These are phyloP conservation scores for Drosophila nigromelanica DNA, from an alignment of 1,140 invertebrate genomes.

Conservation along the genomic window DNA sequence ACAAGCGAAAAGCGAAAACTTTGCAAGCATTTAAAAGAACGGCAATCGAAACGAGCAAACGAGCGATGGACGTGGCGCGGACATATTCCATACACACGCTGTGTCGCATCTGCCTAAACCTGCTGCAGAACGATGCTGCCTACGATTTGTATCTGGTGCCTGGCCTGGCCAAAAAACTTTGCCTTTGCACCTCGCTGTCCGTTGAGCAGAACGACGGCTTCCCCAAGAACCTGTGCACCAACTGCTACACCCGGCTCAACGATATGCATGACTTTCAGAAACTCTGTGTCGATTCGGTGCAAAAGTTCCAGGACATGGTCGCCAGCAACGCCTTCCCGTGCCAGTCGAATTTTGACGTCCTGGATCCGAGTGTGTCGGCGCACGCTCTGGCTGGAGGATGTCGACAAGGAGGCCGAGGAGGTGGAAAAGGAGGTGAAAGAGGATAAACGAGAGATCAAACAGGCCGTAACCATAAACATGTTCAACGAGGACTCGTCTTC, in stretches of 20 bases:
- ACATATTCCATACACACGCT: constrained; percentile 75
- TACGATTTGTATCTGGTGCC: constrained; percentile 78
- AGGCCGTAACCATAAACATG: constrained; percentile 34
- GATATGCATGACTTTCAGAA: constrained; percentile 79
- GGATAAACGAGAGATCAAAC: constrained; percentile 31
- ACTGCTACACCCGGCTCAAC: constrained; percentile 69
- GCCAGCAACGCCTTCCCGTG: constrained; percentile 68
- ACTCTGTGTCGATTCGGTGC: constrained; percentile 73
- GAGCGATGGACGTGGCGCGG: constrained; percentile 64
- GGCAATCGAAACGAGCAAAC: constrained; percentile 16
- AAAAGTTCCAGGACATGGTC: constrained; percentile 77
- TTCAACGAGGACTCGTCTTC: constrained; percentile 60
- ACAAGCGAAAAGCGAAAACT: constrained; percentile 36
- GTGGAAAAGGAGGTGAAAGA: constrained; percentile 56
- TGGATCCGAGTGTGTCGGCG: constrained; percentile 52
- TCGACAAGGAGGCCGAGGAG: constrained; percentile 76
- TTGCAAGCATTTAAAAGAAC: constrained; percentile 17
- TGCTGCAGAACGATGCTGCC: constrained; percentile 70
- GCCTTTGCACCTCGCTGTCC: constrained; percentile 73
- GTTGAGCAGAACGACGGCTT: constrained; percentile 80
- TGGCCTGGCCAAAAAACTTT: constrained; percentile 77
- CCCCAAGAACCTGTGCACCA: constrained; percentile 76
- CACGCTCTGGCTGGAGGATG: constrained; percentile 65
- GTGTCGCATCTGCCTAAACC: constrained; percentile 77
- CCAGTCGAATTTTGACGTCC: constrained; percentile 61